Base-by-base conservation (phyloP, 2,888 invertebrate species). In the Cephus nigrinus region DNA sequence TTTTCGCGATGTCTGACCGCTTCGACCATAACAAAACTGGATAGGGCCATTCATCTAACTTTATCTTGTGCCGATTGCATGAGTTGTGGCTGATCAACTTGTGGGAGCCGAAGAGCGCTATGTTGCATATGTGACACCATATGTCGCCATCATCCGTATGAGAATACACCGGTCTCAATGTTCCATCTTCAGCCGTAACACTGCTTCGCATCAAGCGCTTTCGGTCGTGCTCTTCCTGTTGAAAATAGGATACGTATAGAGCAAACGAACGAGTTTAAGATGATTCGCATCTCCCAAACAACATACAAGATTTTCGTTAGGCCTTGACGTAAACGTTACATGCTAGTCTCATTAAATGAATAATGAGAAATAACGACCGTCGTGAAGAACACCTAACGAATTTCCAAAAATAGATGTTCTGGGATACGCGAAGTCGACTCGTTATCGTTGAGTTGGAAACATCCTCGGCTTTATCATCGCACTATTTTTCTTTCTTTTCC, bases 41-140 rank as follows among this genome's bases (percentile, higher is more conserved):
- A 80, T 92, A 92, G 12, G 90, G 90, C 85, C 91, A 90, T 79
- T 90, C 88, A 69, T 91, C 91, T 84, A 92, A 86, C 80, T 91
- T 91, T 74, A 91, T 88, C 82, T 91, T 90, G 82, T 92, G 92
- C 76, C 90, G 90, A 83, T 90, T 91, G 80, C 91, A 90, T 34
- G 86, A 85, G 78, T 92, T 91, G 84, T 92, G 92, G 80, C 87
- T 90, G 77, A 90, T 82, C 68, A 92, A 84, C 40, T 91, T 91
- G 80, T 91, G 91, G 1, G 91, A 89, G 3, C 91, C 91, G 77
- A 91, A 91, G 12, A 91, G 80, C 34, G 91, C 89, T 71, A 91
- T 87, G 75, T 91, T 91, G 85, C 92, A 92, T 80, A 91, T 91
- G 81, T 92, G 91, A 84, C 92, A 92, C 91, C 91, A 91, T 80